Conservation (phyloP, 2,888 invertebrate species). For the Epinotia ramella region DNA sequence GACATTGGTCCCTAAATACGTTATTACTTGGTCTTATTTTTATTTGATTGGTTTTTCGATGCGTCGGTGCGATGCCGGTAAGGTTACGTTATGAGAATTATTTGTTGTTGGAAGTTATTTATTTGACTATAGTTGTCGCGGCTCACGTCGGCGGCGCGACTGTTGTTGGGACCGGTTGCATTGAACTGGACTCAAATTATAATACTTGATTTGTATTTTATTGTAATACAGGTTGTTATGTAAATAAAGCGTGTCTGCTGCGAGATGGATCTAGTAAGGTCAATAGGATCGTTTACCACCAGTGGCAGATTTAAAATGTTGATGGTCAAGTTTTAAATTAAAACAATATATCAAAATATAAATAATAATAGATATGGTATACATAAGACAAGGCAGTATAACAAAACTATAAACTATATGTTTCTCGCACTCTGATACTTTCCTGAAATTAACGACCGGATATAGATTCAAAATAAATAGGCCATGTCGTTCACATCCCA, state of each 20-base stretch:
- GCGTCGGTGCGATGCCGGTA: conserved; percentile 56
- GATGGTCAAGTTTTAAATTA: background rate
- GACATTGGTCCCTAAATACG: conserved; percentile 64
- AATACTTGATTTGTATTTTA: conserved; percentile 45
- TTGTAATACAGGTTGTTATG: conserved; percentile 38
- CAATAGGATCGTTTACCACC: conserved; percentile 9
- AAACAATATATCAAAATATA: background rate
- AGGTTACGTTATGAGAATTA: conserved; percentile 81
- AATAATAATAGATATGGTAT: background rate
- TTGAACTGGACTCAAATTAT: conserved; percentile 62
- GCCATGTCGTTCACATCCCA: background rate
- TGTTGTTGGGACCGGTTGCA: conserved; percentile 64
- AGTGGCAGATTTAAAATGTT: conserved; percentile 27
- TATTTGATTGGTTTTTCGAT: conserved; percentile 55
- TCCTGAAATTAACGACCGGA: background rate
- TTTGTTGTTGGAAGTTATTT: conserved; percentile 80
- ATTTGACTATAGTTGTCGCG: conserved; percentile 74
- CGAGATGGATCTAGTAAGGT: conserved; percentile 21
- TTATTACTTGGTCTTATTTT: conserved; percentile 61
- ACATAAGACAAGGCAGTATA: background rate
- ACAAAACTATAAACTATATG: background rate
- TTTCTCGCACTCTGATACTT: background rate
- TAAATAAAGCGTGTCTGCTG: conserved; percentile 35
- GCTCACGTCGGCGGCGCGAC: conserved; percentile 63
- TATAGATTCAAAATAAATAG: conserved; percentile 5